Evolutionary conservation across 2,797 vertebrate species (phyloP).

Genomic region (Hippopotamyrus pictus): DNA sequence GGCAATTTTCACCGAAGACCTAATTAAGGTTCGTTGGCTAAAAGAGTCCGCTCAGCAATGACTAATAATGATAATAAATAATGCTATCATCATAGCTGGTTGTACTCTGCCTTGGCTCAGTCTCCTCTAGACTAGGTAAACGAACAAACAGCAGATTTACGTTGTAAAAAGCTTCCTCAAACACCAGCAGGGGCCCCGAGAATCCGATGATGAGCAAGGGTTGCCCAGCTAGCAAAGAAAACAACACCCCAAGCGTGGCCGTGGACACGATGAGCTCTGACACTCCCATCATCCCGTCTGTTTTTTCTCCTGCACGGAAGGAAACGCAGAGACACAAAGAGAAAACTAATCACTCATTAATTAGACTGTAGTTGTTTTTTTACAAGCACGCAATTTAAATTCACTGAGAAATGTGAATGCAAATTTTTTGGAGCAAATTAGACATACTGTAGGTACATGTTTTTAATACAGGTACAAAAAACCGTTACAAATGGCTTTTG

Average conservation of each 20-base stretch:
- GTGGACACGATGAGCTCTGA: slow-evolving; percentile 94
- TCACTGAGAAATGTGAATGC: background rate
- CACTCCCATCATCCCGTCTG: slow-evolving; percentile 92
- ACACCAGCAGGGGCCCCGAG: slow-evolving; percentile 89
- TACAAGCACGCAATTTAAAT: background rate
- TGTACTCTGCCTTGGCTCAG: background rate
- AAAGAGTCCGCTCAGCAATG: background rate
- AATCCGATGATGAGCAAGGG: slow-evolving; percentile 93
- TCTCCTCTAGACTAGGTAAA: background rate
- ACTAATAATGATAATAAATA: background rate
- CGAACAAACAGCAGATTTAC: slow-evolving; percentile 48
- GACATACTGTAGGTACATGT: background rate
- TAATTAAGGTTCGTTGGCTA: background rate
- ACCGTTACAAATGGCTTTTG: background rate
- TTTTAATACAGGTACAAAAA: background rate
- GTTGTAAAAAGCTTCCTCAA: slow-evolving; percentile 96
- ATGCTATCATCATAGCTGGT: background rate
- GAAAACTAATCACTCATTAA: background rate
- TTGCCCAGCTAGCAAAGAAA: slow-evolving; percentile 86
- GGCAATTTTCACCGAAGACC: background rate
- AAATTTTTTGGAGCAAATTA: background rate
- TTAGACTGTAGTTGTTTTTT: background rate
- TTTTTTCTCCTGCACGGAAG: slow-evolving; percentile 80
- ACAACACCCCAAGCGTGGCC: slow-evolving; percentile 82
- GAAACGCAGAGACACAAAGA: background rate